Evolutionary conservation across 1,140 invertebrate genomes (phyloP).

Genomic region (Lepidotrigona ventralis): DNA sequence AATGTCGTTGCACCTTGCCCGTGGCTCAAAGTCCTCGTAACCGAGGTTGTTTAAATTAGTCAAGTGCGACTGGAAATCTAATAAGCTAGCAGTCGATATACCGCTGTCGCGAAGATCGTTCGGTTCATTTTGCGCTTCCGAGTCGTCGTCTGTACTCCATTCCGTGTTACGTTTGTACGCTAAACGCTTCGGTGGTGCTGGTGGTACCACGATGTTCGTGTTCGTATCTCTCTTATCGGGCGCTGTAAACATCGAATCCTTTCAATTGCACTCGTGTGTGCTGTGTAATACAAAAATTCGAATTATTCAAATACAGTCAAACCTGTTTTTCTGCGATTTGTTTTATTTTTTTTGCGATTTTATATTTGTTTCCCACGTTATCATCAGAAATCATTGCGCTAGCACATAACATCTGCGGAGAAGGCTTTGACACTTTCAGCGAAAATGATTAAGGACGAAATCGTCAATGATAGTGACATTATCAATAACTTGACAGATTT

Average conservation of each 20-base stretch:
- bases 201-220: slow-evolving; percentile 76
- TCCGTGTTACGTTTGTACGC: slow-evolving; percentile 80
- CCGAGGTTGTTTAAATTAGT: slow-evolving; percentile 81
- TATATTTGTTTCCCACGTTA: too few species aligned
- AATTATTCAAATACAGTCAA: neutral
- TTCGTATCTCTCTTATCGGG: slow-evolving; percentile 81
- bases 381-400: too few species aligned
- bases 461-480: too few species aligned
- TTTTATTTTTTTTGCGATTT: too few species aligned
- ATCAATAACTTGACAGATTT: too few species aligned
- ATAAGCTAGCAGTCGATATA: slow-evolving; percentile 80
- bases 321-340: too few species aligned
- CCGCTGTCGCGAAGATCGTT: slow-evolving; percentile 81
- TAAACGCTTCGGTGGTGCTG: slow-evolving; percentile 82
- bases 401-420: too few species aligned
- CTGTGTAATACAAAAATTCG: too few species aligned
- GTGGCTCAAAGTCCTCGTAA: slow-evolving; percentile 82
- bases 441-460: too few species aligned
- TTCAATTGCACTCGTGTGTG: neutral
- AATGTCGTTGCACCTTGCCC: slow-evolving; percentile 75
- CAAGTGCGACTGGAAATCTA: slow-evolving; percentile 78
- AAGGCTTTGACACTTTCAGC: too few species aligned
- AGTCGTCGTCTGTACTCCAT: slow-evolving; percentile 75
- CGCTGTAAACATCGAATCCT: slow-evolving; percentile 73
- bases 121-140: slow-evolving; percentile 69